A percentile compares a stretch with the other conserved stretches of the same genome.
These are phyloP conservation scores for Proterorhinus semilunaris DNA, from an alignment of 2,113 vertebrate genomes.

Conservation along the genomic window DNA sequence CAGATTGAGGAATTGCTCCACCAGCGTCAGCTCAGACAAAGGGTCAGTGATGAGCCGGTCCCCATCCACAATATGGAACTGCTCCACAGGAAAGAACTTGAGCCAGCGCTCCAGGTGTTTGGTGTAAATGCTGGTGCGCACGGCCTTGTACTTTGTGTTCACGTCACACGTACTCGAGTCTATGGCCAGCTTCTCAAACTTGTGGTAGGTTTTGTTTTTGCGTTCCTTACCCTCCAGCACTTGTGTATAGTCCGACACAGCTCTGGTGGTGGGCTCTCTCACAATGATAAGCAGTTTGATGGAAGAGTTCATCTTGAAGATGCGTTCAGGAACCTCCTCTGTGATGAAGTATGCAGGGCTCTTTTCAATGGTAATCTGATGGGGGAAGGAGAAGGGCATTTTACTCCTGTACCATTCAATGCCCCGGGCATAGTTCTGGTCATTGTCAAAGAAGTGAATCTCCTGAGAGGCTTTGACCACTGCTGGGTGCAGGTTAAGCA, in stretches of 20 bases:
- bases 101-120: slow-evolving; percentile 96
- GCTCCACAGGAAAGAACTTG: slow-evolving; percentile 92
- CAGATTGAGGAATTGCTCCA: slow-evolving; percentile 92
- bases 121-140: slow-evolving; percentile 95
- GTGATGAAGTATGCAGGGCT: slow-evolving; percentile 97
- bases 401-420: slow-evolving; percentile 94
- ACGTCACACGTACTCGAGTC: slow-evolving; percentile 89
- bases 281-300: slow-evolving; percentile 95
- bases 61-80: slow-evolving; percentile 93
- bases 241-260: slow-evolving; percentile 97
- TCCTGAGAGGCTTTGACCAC: slow-evolving; percentile 98
- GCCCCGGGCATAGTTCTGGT: slow-evolving; percentile 91
- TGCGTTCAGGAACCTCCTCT: slow-evolving; percentile 94
- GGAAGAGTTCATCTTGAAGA: slow-evolving; percentile 97
- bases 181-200: slow-evolving; percentile 93
- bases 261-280: slow-evolving; percentile 92
- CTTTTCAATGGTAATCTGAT: slow-evolving; percentile 98
- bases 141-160: slow-evolving; percentile 96
- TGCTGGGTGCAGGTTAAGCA: slow-evolving; percentile 93
- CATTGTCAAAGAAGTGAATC: slow-evolving; percentile 97
- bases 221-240: slow-evolving; percentile 94
- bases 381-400: slow-evolving; percentile 95
- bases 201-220: slow-evolving; percentile 96
- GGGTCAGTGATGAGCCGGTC: slow-evolving; percentile 93
- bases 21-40: slow-evolving; percentile 90